Base-by-base conservation (phyloP, 2,888 invertebrate genomes). In the Pristionchus fissidentatus region DNA sequence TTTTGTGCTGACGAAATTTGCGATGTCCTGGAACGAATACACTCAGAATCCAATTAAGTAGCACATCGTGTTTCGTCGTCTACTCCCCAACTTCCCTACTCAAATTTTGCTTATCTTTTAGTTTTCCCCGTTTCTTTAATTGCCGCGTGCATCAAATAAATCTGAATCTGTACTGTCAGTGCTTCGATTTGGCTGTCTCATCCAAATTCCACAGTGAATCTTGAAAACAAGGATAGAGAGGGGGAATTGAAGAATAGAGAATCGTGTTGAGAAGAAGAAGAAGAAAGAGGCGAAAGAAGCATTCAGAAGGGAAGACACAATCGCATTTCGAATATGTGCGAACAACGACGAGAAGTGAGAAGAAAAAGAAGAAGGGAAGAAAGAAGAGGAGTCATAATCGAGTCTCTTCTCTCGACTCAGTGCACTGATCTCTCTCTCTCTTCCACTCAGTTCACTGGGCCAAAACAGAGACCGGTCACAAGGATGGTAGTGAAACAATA, bases 151-250 rank as follows among this genome's bases (percentile, higher is more conserved):
- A n/a, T n/a, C n/a, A n/a, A n/a, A n/a, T n/a, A n/a, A n/a, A n/a
- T n/a, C n/a, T n/a, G n/a, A n/a, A n/a, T n/a, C n/a, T n/a, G n/a
- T n/a, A n/a, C n/a, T n/a, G n/a, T n/a, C n/a, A n/a, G n/a, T n/a
- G n/a, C n/a, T n/a, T n/a, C n/a, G n/a, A n/a, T n/a, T 15, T 22
- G 70, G n/a, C 70, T 70, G 41, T 70, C 70, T 70, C 70, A 26
- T 70, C 70, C 70, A 41, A 38, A 70, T 43, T 70, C 43, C 43
- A 70, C 70, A 70, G 70, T 70, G 70, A 70, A 46, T 52, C 79
- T 38, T 32, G 22, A 57, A 55, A 43, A 79, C 55, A 57, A 38
- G 29, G 38, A 4, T 19, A 38, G 79, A 57, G 41, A 13, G 62
- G 4, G 62, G 62, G 70, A 70, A 70, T 70, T 38, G 41, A 13